phyloP scores from a whole-genome alignment of 2,888 invertebrate genomes.

The Lymantria dispar region DNA sequence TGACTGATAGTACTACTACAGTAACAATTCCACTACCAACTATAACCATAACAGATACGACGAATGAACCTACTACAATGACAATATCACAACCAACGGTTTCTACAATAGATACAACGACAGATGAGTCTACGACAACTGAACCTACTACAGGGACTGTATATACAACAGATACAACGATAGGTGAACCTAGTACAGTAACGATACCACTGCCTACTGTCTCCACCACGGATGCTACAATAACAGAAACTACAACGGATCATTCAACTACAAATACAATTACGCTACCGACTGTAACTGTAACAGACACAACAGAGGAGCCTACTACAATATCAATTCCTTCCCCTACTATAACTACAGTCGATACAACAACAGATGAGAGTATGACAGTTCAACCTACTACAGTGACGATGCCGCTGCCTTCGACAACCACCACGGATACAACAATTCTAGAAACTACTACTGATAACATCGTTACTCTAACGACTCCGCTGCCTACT shows the following conservation, averaged over 20 bases:
- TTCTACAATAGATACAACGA: neutral
- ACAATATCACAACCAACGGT: neutral
- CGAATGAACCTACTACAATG: neutral
- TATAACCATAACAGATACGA: neutral
- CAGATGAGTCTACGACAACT: conserved; percentile 1
- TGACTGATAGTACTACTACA: neutral
- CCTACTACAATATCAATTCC: neutral
- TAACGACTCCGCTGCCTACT: neutral
- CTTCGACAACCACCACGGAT: neutral
- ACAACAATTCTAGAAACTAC: neutral
- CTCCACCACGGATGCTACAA: neutral
- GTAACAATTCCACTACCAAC: neutral
- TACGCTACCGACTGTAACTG: neutral
- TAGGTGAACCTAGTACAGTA: conserved; percentile 1
- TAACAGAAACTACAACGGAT: conserved; percentile 1
- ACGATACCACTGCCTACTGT: neutral
- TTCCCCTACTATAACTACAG: neutral
- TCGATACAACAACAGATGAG: neutral
- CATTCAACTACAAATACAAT: conserved; percentile 5
- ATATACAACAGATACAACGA: neutral
- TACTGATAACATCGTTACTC: neutral
- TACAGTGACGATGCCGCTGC: neutral
- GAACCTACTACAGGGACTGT: conserved; percentile 1
- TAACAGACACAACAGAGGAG: conserved; percentile 2
- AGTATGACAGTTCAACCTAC: conserved; percentile 1